phyloP scores from a whole-genome alignment of 2,797 vertebrate genomes.

The Myotis daubentonii region DNA sequence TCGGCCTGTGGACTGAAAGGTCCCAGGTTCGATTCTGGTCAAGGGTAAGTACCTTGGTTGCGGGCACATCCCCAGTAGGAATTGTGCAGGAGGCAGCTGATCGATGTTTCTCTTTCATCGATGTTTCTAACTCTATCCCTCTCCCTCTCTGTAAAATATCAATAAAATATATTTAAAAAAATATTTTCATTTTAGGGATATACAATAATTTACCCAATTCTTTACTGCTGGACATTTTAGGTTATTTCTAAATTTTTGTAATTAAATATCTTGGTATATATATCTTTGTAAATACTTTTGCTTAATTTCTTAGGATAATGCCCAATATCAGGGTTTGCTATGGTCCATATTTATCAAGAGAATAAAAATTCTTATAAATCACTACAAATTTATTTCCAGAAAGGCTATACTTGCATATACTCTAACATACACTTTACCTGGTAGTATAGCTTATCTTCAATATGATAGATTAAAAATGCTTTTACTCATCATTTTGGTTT shows the following conservation, averaged over 20 bases:
- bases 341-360: slow-evolving; percentile 31
- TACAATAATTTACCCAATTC: slow-evolving; percentile 47
- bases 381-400: slow-evolving; percentile 17
- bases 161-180: no score
- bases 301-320: slow-evolving; percentile 56
- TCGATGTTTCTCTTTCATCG: no score
- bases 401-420: background rate
- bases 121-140: no score
- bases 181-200: slow-evolving; percentile 39
- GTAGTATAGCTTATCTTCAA: background rate
- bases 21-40: no score
- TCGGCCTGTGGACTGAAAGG: no score
- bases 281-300: slow-evolving; percentile 23
- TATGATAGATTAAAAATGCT: background rate
- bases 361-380: slow-evolving; percentile 44
- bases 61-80: no score
- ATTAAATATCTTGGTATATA: background rate
- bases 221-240: slow-evolving; percentile 22
- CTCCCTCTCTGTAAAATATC: no score
- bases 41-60: no score
- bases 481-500: background rate
- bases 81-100: no score
- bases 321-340: background rate
- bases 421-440: background rate
- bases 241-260: slow-evolving; percentile 32